Percentiles rank a stretch among this genome's conserved stretches.
Conservation (phyloP, 2,888 invertebrate species). For the Empis livida region DNA sequence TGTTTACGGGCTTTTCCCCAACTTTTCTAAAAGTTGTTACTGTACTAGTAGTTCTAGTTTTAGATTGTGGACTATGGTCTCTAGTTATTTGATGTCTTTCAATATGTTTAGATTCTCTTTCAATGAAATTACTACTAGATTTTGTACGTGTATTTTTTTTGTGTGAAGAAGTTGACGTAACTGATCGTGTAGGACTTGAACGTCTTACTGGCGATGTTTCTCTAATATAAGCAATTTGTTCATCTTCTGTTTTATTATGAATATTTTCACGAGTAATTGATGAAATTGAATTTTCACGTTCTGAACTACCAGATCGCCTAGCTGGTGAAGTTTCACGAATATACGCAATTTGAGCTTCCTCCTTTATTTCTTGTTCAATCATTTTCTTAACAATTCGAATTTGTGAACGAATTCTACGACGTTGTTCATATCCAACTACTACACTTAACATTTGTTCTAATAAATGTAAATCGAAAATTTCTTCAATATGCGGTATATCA, state of each 20-base stretch:
- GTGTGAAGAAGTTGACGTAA: constrained; percentile 9
- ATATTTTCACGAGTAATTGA: neutral
- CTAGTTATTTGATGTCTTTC: constrained; percentile 14
- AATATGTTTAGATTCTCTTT: constrained; percentile 11
- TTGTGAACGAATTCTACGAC: constrained; percentile 63
- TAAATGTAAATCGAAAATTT: constrained; percentile 55
- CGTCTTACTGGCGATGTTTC: neutral
- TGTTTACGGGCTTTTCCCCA: constrained; percentile 28
- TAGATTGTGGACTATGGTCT: constrained; percentile 27
- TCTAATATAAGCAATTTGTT: neutral
- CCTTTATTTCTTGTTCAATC: constrained; percentile 30
- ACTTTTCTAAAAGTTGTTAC: constrained; percentile 11
- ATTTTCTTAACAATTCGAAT: constrained; percentile 58
- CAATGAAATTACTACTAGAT: constrained; percentile 11
- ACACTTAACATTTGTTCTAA: constrained; percentile 63
- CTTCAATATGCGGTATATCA: constrained; percentile 48
- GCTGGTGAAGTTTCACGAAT: neutral
- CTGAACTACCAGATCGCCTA: constrained; percentile 1
- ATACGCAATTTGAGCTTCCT: neutral
- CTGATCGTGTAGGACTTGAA: neutral
- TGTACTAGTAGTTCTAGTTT: constrained; percentile 23
- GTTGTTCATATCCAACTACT: constrained; percentile 61
- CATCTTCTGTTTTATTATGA: neutral
- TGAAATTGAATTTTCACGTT: neutral
- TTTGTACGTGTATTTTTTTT: constrained; percentile 7